Evolutionary conservation across 1,140 invertebrate species (phyloP), one percentile per base, ranked within the genome.

Genomic region (Octopus sinensis): DNA sequence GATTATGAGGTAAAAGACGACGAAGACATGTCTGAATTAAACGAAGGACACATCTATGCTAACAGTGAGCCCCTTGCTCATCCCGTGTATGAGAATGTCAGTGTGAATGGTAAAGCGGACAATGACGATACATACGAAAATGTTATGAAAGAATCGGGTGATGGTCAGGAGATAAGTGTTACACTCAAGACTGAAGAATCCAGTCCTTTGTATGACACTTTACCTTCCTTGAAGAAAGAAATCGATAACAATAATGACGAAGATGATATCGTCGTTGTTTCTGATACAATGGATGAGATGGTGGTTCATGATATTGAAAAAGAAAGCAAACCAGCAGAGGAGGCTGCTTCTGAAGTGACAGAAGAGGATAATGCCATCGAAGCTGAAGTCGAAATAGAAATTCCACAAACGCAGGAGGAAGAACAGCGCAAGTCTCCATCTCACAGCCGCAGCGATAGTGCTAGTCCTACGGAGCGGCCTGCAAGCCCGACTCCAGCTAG

Each of bases 1-100:
- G 76, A 77, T 77, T 77, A 52, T 77, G 76, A 77, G 23, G 76
- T 77, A 13, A 73, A 7, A 73, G 30, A 43, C 30, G 30, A 43
- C 30, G 30, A 43, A 43, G 30, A 43, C 30, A 73, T 73, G 68
- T 73, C 68, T 73, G 68, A 13, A 17, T 4, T 5, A 13, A 73
- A 73, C 68, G 68, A 73, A 73, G 68, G 68, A 13, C 68, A 73
- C 13, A 73, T 73, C 68, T 73, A 73, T 23, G 68, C 68, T 23
- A 73, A 73, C 68, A 12, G 68, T 13, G 68, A 73, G 13, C 7
- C 68, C 4, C 17, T 73, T 73, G 68, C 68, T 17, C 12, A 77
- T 43, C 76, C 76, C 52, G 17, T 77, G 17, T 77, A 77, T 77
- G 76, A 77, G 23, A 77, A 77, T 43, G 76, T 77, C 52, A 51